phyloP scores from a whole-genome alignment of 2,113 vertebrate genomes.

The Eretmochelys imbricata region DNA sequence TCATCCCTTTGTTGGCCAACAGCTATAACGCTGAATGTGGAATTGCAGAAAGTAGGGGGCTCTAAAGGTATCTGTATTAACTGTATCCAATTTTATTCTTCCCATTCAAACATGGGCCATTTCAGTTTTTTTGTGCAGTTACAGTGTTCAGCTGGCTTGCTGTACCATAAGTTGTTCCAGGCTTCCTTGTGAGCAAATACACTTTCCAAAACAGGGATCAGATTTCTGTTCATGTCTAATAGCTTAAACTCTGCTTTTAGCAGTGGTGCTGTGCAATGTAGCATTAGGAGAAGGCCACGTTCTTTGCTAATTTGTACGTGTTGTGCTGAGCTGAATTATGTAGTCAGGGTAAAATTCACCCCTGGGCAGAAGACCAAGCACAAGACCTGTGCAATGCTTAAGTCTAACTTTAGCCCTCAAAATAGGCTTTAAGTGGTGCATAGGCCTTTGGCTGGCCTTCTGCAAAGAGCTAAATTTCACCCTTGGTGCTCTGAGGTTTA shows the following conservation, averaged over 20 bases:
- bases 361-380: background rate
- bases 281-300: background rate
- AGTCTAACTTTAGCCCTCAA: background rate
- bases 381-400: background rate
- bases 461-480: accelerated
- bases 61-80: background rate
- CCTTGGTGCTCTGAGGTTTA: background rate
- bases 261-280: background rate
- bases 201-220: slow-evolving; percentile 47
- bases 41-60: background rate
- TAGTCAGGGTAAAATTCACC: background rate
- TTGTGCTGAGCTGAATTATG: background rate
- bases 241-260: slow-evolving; percentile 44
- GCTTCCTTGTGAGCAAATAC: background rate
- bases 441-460: background rate
- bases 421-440: background rate
- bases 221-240: background rate
- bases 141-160: background rate
- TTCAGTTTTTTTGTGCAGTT: background rate
- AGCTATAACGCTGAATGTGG: background rate
- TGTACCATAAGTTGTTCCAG: slow-evolving; percentile 45
- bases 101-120: slow-evolving; percentile 20
- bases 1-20: background rate
- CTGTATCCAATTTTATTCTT: background rate
- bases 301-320: background rate